These are phyloP conservation scores for Axis porcinus DNA, from an alignment of 2,113 vertebrate genomes.

Conservation along the genomic window DNA sequence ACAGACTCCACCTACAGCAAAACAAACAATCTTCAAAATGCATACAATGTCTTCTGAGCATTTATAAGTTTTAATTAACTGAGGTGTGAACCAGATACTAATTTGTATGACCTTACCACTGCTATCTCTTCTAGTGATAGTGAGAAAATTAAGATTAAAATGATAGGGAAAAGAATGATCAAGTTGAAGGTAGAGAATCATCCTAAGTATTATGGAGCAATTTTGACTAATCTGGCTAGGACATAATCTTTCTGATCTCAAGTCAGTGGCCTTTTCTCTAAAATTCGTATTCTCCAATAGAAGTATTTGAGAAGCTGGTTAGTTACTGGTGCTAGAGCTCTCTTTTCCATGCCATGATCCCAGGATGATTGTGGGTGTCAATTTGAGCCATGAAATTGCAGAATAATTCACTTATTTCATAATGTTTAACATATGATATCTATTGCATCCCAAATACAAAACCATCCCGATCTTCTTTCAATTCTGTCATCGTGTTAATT, in stretches of 20 bases:
- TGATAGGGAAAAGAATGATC: background rate
- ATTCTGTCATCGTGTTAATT: background rate
- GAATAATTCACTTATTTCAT: background rate
- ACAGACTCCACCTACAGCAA: background rate
- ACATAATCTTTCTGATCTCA: background rate
- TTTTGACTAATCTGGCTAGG: background rate
- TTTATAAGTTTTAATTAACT: background rate
- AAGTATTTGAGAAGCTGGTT: background rate
- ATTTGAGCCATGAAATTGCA: background rate
- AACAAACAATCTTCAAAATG: background rate
- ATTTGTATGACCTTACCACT: background rate
- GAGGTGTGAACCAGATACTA: background rate
- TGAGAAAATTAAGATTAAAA: background rate
- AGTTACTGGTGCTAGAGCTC: background rate
- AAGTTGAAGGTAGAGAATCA: background rate
- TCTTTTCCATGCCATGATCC: background rate
- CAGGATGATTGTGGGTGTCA: background rate
- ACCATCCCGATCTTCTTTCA: background rate
- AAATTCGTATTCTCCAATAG: background rate
- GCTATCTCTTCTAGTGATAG: background rate
- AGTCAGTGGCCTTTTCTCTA: background rate
- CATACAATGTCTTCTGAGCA: background rate
- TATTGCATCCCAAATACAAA: background rate
- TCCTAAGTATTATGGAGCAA: background rate
- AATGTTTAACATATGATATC: background rate